These are phyloP conservation scores for Cephus rjabovi DNA, from an alignment of 2,888 invertebrate genomes.

Conservation along the genomic window DNA sequence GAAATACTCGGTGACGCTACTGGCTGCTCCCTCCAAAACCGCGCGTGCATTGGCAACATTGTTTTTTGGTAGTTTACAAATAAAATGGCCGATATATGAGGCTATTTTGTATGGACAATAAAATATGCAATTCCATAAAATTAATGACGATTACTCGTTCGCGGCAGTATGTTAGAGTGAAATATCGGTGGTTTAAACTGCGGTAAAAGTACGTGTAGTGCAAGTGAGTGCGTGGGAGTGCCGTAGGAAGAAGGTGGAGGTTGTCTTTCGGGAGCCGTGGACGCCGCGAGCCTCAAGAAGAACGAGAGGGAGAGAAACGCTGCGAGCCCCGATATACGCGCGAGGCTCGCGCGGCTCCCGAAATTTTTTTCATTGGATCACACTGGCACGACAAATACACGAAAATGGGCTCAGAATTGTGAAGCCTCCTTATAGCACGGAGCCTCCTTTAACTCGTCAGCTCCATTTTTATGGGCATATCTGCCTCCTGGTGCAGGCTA, in stretches of 20 bases:
- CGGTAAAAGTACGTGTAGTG: constrained; percentile 35
- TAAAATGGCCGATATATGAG: constrained; percentile 66
- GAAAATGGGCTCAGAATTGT: constrained; percentile 30
- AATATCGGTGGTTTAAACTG: constrained; percentile 30
- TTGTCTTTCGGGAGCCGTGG: constrained; percentile 53
- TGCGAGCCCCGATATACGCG: constrained; percentile 41
- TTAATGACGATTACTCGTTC: constrained; percentile 52
- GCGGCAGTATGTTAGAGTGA: constrained; percentile 42
- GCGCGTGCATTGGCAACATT: constrained; percentile 59
- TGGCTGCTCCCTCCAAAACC: constrained; percentile 59
- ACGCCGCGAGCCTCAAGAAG: constrained; percentile 48
- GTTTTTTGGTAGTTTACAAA: constrained; percentile 66
- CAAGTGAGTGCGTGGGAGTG: constrained; percentile 46
- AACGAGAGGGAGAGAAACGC: constrained; percentile 38
- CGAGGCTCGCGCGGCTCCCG: constrained; percentile 30
- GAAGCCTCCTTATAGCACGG: constrained; percentile 26
- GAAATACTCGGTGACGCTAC: constrained; percentile 34
- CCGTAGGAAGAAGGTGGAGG: constrained; percentile 51
- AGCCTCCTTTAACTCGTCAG: constrained; percentile 31
- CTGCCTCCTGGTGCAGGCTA: constrained; percentile 29
- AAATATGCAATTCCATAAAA: constrained; percentile 53
- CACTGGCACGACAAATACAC: constrained; percentile 48
- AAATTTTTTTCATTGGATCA: constrained; percentile 46
- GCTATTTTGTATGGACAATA: constrained; percentile 63
- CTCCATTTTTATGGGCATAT: constrained; percentile 18